Evolutionary conservation across 1,140 invertebrate genomes (phyloP).

Genomic region (Wiebesia pumilae): DNA sequence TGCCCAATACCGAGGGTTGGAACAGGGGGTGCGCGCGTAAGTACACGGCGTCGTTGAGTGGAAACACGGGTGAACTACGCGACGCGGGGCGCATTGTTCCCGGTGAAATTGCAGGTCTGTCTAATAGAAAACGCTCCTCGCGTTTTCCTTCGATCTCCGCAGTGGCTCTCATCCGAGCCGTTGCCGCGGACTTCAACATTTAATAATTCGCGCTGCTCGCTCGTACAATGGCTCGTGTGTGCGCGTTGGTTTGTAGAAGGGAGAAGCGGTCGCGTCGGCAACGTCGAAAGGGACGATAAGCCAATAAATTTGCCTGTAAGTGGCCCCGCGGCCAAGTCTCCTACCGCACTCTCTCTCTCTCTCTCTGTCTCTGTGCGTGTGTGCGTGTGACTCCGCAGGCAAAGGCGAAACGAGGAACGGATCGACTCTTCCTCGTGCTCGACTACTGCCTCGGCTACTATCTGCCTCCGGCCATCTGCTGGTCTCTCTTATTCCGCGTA

Average conservation of each 20-base stretch:
- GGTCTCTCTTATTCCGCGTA: neutral
- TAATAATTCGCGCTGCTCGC: constrained; percentile 20
- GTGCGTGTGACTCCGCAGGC: neutral
- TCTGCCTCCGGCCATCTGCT: constrained; percentile 11
- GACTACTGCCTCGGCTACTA: neutral
- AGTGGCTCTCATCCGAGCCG: neutral
- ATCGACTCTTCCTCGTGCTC: neutral
- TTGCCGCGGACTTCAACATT: constrained; percentile 6
- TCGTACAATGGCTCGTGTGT: neutral
- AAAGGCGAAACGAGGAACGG: constrained; percentile 29
- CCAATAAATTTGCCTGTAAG: constrained; percentile 51
- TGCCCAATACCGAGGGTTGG: no score
- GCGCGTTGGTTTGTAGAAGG: no score
- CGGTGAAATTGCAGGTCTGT: neutral
- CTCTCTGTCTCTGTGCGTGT: neutral
- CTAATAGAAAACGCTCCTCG: neutral
- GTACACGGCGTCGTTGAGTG: no score
- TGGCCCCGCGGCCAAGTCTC: constrained; percentile 36
- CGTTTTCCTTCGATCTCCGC: neutral
- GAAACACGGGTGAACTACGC: neutral
- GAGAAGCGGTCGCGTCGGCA: neutral
- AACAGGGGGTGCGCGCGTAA: neutral
- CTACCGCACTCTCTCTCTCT: neutral
- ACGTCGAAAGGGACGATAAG: constrained; percentile 27
- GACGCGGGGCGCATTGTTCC: neutral